Percentiles rank a stretch among this genome's conserved stretches.
These are phyloP conservation scores for Malurus elegans DNA, from an alignment of 2,113 vertebrate genomes.

Conservation along the genomic window DNA sequence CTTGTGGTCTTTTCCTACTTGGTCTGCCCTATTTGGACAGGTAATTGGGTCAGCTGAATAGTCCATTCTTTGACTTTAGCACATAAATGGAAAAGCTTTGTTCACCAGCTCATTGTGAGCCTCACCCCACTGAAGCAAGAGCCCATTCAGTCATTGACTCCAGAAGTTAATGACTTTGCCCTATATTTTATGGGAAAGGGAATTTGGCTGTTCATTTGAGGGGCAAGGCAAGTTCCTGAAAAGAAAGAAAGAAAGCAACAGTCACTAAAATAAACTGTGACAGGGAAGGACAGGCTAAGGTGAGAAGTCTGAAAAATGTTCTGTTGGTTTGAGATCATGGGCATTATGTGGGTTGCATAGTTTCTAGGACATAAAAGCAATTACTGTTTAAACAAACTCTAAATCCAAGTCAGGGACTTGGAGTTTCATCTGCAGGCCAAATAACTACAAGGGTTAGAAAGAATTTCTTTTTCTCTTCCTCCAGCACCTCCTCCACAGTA, in stretches of 20 bases:
- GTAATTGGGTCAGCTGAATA: conserved; percentile 28
- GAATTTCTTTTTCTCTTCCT: neutral
- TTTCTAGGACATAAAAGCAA: neutral
- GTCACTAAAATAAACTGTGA: neutral
- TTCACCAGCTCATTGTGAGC: neutral
- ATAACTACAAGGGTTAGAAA: neutral
- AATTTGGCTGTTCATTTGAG: neutral
- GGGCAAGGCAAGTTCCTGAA: neutral
- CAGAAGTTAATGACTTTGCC: conserved; percentile 10
- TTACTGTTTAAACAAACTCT: conserved; percentile 2
- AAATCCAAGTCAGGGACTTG: neutral
- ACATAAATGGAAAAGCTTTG: neutral
- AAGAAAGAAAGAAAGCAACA: neutral
- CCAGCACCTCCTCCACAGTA: neutral
- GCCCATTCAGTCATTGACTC: neutral
- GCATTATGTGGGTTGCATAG: neutral
- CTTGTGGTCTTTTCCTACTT: neutral
- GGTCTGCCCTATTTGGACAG: neutral
- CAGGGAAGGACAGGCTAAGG: neutral
- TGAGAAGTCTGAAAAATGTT: neutral
- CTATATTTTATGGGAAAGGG: neutral
- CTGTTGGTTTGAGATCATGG: neutral
- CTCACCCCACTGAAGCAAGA: neutral
- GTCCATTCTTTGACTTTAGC: neutral
- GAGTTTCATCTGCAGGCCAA: neutral